Evolutionary conservation across 2,888 invertebrate genomes (phyloP), one percentile per base, ranked within the genome.

Genomic region (Noctua pronuba): DNA sequence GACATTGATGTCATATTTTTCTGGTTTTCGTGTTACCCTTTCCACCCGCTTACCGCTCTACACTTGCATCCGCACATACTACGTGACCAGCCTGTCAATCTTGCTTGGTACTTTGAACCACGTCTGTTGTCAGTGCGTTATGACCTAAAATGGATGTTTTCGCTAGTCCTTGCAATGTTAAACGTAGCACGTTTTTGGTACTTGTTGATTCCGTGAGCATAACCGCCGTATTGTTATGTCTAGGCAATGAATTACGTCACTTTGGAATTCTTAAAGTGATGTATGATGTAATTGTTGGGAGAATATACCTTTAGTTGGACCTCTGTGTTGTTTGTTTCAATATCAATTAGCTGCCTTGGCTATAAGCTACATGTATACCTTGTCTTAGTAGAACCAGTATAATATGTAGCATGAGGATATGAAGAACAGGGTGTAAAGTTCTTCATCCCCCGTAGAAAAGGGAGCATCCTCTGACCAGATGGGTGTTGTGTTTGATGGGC

Each of bases 131-230:
- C 58, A n/a, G 35, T 58, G 60, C 82, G 60, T 80, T 88, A 88
- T 86, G 88, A 83, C 86, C 86, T 88, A 77, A 80, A 83, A 83
- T 86, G 62, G 71, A 66, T 77, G 77, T 76, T 75, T 82, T 75
- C 38, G 83, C 86, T 73, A 77, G 80, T 68, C 72, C 72, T 83
- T 73, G 75, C 77, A 77, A 85, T 66, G 72, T 55, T 72, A 68
- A 66, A 69, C 86, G 28, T 76, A 13, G 49, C 70, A 82, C 83
- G 72, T 86, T 86, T 83, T 83, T 28, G 52, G 52, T 69, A 67
- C 52, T 83, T 83, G 66, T 38, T 82, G 55, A 86, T 86, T 72
- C 78, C 44, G 11, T 52, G 35, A 66, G 38, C 60, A 62, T 66
- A 76, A 73, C 31, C 62, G 24, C n/a, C 13, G 38, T 67, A 64